Percentiles rank a stretch among this genome's conserved stretches.
These are phyloP conservation scores for Lasaia peninsularis DNA, from an alignment of 1,140 invertebrate genomes.

Conservation along the genomic window DNA sequence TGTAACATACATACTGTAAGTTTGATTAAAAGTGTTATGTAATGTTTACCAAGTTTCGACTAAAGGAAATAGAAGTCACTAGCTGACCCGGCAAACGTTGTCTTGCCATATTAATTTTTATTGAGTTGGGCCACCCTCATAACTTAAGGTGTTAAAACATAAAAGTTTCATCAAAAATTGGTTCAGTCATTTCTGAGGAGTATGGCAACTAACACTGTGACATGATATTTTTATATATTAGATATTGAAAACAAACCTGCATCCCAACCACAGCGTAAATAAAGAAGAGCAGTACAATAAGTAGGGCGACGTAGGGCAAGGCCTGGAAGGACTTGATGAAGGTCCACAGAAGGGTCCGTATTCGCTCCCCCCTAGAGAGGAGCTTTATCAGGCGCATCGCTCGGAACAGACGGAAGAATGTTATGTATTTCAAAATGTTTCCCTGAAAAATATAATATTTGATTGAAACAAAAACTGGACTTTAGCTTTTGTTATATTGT, in stretches of 20 bases:
- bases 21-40: too few relatives aligned
- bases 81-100: too few relatives aligned
- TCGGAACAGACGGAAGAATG: conserved; percentile 99
- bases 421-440: conserved; percentile 95
- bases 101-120: too few relatives aligned
- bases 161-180: background rate
- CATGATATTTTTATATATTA: too few relatives aligned
- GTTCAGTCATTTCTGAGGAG: background rate
- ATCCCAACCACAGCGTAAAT: conserved; percentile 99
- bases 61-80: too few relatives aligned
- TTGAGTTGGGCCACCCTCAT: too few relatives aligned
- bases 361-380: conserved; percentile 97
- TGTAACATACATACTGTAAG: too few relatives aligned
- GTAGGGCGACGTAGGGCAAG: conserved; percentile 97
- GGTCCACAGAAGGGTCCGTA: conserved; percentile 98
- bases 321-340: conserved; percentile 99
- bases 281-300: conserved; percentile 99
- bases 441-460: conserved; percentile 80
- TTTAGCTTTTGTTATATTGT: too few relatives aligned
- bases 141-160: background rate
- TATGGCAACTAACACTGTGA: too few relatives aligned
- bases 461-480: too few relatives aligned
- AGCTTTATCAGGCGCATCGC: conserved; percentile 99
- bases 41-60: too few relatives aligned
- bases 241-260: conserved; percentile 85